Base-by-base conservation (phyloP, 1,140 invertebrate genomes). In the Leptinotarsa texana region DNA sequence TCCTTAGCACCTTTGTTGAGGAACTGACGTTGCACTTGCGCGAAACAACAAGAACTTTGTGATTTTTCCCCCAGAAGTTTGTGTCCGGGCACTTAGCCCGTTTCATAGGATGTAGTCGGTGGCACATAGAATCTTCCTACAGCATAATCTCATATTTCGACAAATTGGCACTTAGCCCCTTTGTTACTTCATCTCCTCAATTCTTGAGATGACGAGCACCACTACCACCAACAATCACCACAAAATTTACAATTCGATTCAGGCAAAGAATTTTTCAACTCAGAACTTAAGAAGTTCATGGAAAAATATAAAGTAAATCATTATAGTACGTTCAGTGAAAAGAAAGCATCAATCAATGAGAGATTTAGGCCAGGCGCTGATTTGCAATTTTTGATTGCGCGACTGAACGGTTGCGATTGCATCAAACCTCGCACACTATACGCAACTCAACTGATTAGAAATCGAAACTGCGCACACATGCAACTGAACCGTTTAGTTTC, bases 121-220 rank as follows among this genome's bases (percentile, higher is more conserved):
- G 65, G 65, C 27, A 21, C 65, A 67, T 13, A 67, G 3, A 67
- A 67, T 27, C 65, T 67, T 13, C 33, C 17, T 67, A 22, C 33
- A 24, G 5, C 22, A 67, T 11, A 27, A 22, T 67, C 65, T 67
- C 65, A 67, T 22, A 24, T 67, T 67, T 22, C 1, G 27, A 17
- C 11, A 67, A 67, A 67, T 67, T 42, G 65, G 65, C 65, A 67
- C 65, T 67, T 67, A 67, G 27, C 65, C 65, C 65, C 65, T 67
- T 67, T 42, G 65, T 67, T 67, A 67, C 65, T 67, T 67, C 17
- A 27, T 0, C 65, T 67, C 27, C 63, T 66, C 22, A 66, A 27
- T 21, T 21, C 21, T 21, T 21, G 21, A 21, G 21, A 21, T 1
- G 21, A 21, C 21, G 21, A 21, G 21, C 1, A 1, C 21, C 21